Base-by-base conservation (phyloP, 2,888 invertebrate genomes). In the Limnephilus marmoratus region DNA sequence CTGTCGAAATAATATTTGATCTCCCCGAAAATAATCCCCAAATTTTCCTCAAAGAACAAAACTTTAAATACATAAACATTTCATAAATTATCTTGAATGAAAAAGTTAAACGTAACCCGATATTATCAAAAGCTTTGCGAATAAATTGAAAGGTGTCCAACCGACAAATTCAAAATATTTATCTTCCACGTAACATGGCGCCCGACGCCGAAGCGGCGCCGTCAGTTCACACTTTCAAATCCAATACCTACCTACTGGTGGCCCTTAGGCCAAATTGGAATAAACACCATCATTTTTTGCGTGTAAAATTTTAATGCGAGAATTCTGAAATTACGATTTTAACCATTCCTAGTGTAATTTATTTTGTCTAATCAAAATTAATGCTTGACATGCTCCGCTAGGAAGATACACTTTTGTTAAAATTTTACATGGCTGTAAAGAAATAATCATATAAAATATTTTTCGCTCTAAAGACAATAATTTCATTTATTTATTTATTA, bases 111-210 rank as follows among this genome's bases (percentile, higher is more conserved):
- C 88, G 88, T 80, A 89, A 89, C 88, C 88, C 81, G 68, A 89
- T 89, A 89, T 91, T 81, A 91, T 91, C 87, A 91, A 92, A 92
- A 92, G 90, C 91, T 92, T 90, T 92, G 34, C 68, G 90, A 89
- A 89, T 85, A 92, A 92, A 90, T 92, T 92, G 90, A 92, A 92
- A 92, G 91, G 91, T 92, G 91, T 83, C 91, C 91, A 89, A 88
- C 90, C 91, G 90, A 92, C 90, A 90, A 92, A 92, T 81, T 92
- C 90, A 90, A 90, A 90, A 92, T 92, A 92, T 92, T 92, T 92
- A 89, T 85, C 90, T 92, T 92, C 49, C 85, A 89, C 91, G 83
- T n/a, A 85, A 91, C 86, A 81, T 82, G 91, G 29, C 89, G 81
- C 88, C 88, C 31, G 80, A 37, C 88, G 88, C 85, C 89, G 49